A percentile compares a stretch with the other conserved stretches of the same genome.
Conservation (phyloP, 2,113 vertebrate species). For the Trachemys scripta region DNA sequence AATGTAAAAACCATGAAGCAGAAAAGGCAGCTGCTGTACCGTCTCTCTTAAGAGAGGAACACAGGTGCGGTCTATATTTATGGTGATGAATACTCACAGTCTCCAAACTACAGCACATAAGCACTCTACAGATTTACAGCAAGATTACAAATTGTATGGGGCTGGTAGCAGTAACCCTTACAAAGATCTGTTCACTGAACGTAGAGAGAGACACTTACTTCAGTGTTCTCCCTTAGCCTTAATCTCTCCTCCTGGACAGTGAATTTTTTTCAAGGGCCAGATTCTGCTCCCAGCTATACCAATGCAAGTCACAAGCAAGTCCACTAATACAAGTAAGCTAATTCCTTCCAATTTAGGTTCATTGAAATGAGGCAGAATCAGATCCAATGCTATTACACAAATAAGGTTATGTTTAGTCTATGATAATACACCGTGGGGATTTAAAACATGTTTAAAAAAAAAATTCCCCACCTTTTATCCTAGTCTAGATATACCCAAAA, state of each 20-base stretch:
- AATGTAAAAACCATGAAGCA: conserved; percentile 11
- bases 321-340: neutral
- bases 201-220: neutral
- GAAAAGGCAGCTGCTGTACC: conserved; percentile 5
- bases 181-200: neutral
- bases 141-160: neutral
- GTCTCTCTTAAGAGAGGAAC: neutral
- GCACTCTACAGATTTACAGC: neutral
- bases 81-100: neutral
- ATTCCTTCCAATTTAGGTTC: neutral
- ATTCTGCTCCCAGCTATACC: neutral
- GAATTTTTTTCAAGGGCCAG: neutral
- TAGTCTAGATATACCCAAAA: neutral
- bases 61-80: neutral
- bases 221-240: neutral
- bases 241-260: neutral
- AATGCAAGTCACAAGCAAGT: neutral
- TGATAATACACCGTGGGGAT: neutral
- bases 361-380: neutral
- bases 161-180: neutral
- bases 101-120: accelerated
- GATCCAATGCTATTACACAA: neutral
- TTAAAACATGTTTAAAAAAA: neutral
- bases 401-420: neutral
- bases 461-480: neutral